Evolutionary conservation across 1,140 invertebrate genomes (phyloP).

Genomic region (Drosophila sp.): DNA sequence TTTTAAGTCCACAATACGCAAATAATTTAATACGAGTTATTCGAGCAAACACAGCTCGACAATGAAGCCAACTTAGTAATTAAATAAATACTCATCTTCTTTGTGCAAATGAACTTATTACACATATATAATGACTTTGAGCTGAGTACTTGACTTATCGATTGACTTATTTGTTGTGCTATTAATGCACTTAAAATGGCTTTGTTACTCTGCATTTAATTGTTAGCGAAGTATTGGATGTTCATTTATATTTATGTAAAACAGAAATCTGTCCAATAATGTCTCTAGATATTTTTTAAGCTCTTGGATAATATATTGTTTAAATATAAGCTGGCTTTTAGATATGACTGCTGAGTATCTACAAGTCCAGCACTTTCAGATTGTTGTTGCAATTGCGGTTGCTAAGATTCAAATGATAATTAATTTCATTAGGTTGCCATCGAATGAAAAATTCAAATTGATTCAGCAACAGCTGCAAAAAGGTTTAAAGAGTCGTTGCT

Average conservation of each 20-base stretch:
- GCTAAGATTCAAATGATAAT: slow-evolving; percentile 37
- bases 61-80: slow-evolving; percentile 65
- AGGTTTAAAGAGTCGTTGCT: neutral
- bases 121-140: slow-evolving; percentile 58
- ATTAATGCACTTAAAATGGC: slow-evolving; percentile 6
- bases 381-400: slow-evolving; percentile 6
- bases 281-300: too few species aligned
- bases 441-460: slow-evolving; percentile 1
- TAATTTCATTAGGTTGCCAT: slow-evolving; percentile 45
- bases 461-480: neutral
- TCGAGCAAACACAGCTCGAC: neutral
- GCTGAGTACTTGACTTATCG: slow-evolving; percentile 48
- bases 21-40: slow-evolving; percentile 41
- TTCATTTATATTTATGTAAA: too few species aligned
- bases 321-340: too few species aligned
- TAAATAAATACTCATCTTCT: slow-evolving; percentile 70
- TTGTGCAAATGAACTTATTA: slow-evolving; percentile 33
- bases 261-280: too few species aligned
- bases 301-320: too few species aligned
- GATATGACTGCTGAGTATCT: too few species aligned
- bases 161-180: neutral
- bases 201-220: slow-evolving; percentile 14
- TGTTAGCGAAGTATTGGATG: too few species aligned
- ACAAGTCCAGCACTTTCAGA: too few species aligned
- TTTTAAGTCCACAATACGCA: slow-evolving; percentile 59